Base-by-base conservation (phyloP, 2,113 vertebrate species). In the Machaerirhynchus nigripectus region DNA sequence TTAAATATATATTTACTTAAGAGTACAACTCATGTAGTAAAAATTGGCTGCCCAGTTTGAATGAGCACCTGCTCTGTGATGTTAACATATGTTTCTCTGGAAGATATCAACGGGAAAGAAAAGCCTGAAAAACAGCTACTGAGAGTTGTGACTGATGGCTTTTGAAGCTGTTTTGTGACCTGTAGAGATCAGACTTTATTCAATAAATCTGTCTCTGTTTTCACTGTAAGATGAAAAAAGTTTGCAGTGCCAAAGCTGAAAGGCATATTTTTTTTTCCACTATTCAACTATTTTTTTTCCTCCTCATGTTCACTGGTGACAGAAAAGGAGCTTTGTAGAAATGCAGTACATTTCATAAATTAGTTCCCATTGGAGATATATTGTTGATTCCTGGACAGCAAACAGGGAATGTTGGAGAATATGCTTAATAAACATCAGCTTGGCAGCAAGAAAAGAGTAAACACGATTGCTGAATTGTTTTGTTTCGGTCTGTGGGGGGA, bases 171-270 rank as follows among this genome's bases (percentile, higher is more conserved):
- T 65, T 77, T 79, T 75, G 37, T 46, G 77, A 87, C 93, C 96
- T 91, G 46, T 21, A 85, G 84, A 73, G 80, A 93, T 75, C 57
- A 94, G 89, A 55, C 35, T 93, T 93, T 42, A 73, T 91, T 96
- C 81, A 95, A 93, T 93, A 95, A 94, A 96, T 93, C 84, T 96
- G 87, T 80, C 63, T 83, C 65, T 87, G 1, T 93, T 96, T 95
- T 89, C 61, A 82, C 46, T 91, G 61, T 37, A 89, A 65, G 56
- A 87, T 84, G 46, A 57, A 82, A 88, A 87, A 91, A 39, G 46
- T 73, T 91, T 87, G 31, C 26, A 57, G 42, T 87, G 74, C 74
- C 78, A 93, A 93, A 95, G 81, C 84, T 79, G 24, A 91, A 95
- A 89, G 67, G 42, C 40, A 42, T 8, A 3, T 33, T 57, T 87